phyloP scores from a whole-genome alignment of 2,113 vertebrate species.

The Cyrtonyx montezumae region DNA sequence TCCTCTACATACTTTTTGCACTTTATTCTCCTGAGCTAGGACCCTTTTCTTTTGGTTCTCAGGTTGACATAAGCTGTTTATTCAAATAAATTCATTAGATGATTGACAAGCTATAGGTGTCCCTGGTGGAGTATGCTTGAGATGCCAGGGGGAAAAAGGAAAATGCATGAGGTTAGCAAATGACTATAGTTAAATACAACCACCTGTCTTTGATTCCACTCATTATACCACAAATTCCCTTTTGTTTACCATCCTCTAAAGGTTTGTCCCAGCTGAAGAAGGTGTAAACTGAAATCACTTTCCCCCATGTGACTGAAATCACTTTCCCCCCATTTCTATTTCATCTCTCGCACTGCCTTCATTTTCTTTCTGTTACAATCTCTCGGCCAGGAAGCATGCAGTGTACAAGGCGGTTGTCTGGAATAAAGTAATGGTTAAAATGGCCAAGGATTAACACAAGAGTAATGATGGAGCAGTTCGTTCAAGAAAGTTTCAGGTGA shows the following conservation, averaged over 20 bases:
- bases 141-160: background rate
- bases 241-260: background rate
- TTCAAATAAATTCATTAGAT: slow-evolving; percentile 43
- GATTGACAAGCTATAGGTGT: slow-evolving; percentile 33
- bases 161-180: background rate
- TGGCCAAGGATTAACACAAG: background rate
- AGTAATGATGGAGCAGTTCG: background rate
- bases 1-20: slow-evolving; percentile 49
- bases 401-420: background rate
- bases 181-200: background rate
- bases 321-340: background rate
- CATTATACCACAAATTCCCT: background rate
- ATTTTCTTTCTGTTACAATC: background rate
- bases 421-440: background rate
- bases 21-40: slow-evolving; percentile 58
- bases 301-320: background rate
- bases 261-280: background rate
- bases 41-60: slow-evolving; percentile 25
- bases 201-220: background rate
- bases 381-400: background rate
- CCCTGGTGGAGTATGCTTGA: background rate
- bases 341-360: background rate
- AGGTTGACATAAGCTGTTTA: slow-evolving; percentile 37
- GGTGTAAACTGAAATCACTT: background rate
- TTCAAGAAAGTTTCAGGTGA: background rate